These are phyloP conservation scores for Catalaphyllia jardinei DNA, from an alignment of 64 coral and sea anemone genomes.

Conservation along the genomic window DNA sequence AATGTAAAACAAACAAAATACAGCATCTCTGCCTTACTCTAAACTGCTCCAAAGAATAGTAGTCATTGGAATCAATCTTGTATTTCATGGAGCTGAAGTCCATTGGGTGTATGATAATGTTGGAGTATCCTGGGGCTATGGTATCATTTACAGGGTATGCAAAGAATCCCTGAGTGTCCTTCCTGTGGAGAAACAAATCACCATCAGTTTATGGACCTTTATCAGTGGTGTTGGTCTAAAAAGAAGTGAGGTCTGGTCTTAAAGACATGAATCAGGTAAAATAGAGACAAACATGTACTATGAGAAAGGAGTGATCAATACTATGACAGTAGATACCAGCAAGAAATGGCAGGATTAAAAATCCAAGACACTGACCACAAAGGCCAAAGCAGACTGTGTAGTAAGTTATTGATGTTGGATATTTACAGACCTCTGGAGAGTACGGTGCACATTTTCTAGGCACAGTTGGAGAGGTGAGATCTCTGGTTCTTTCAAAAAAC, in stretches of 20 bases:
- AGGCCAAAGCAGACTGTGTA: too few relatives aligned
- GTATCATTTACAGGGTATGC: constrained; percentile 97
- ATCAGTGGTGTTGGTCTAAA: too few relatives aligned
- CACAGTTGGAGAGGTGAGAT: constrained; percentile 82
- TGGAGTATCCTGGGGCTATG: constrained; percentile 95
- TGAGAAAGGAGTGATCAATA: too few relatives aligned
- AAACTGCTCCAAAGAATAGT: constrained; percentile 76
- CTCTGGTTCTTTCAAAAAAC: constrained; percentile 45
- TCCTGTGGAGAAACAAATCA: constrained; percentile 44
- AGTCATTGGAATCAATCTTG: constrained; percentile 88
- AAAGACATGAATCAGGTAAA: too few relatives aligned
- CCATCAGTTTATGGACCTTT: too few relatives aligned
- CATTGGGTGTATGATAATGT: constrained; percentile 92
- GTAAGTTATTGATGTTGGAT: too few relatives aligned
- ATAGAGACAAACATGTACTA: too few relatives aligned
- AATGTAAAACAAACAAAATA: not conserved
- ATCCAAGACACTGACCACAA: too few relatives aligned
- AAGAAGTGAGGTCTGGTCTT: too few relatives aligned
- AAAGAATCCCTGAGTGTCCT: constrained; percentile 98
- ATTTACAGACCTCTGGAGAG: constrained; percentile 75
- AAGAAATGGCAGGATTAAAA: too few relatives aligned
- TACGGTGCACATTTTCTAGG: constrained; percentile 86
- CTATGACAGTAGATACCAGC: too few relatives aligned
- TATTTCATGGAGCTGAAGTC: constrained; percentile 98
- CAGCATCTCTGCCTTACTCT: constrained; percentile 45